phyloP scores from a whole-genome alignment of 2,113 vertebrate genomes.

The Heterotilapia buettikoferi region DNA sequence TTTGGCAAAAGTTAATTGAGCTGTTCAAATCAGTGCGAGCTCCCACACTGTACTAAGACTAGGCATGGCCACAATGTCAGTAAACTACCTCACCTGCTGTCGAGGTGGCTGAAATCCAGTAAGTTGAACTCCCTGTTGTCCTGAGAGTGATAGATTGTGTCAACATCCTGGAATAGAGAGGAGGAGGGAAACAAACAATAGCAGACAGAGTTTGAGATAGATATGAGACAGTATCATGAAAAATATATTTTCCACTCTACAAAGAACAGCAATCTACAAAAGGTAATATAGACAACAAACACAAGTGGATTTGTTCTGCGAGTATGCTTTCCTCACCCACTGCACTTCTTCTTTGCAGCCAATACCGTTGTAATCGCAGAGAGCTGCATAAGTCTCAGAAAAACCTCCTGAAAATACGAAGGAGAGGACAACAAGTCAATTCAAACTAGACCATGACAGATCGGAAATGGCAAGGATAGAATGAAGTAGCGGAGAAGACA shows the following conservation, averaged over 20 bases:
- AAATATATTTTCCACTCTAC: not conserved
- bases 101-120: constrained; percentile 86
- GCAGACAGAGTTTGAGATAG: not conserved
- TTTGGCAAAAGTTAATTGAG: not conserved
- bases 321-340: constrained; percentile 61
- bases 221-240: not conserved
- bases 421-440: constrained; percentile 5
- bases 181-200: not conserved
- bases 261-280: not conserved
- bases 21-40: not conserved
- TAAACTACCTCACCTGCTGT: constrained; percentile 78
- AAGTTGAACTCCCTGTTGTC: constrained; percentile 89
- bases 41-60: not conserved
- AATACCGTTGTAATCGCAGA: constrained; percentile 78
- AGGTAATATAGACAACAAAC: not conserved
- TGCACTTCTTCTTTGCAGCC: constrained; percentile 79
- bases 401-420: constrained; percentile 67
- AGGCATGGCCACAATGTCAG: not conserved
- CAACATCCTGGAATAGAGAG: constrained; percentile 78
- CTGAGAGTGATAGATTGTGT: constrained; percentile 93
- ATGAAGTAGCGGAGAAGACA: not conserved
- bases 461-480: not conserved
- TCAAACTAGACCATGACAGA: not conserved
- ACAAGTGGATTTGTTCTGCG: not conserved
- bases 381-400: constrained; percentile 75